phyloP scores from a whole-genome alignment of 2,113 vertebrate genomes.

The Aix galericulata region DNA sequence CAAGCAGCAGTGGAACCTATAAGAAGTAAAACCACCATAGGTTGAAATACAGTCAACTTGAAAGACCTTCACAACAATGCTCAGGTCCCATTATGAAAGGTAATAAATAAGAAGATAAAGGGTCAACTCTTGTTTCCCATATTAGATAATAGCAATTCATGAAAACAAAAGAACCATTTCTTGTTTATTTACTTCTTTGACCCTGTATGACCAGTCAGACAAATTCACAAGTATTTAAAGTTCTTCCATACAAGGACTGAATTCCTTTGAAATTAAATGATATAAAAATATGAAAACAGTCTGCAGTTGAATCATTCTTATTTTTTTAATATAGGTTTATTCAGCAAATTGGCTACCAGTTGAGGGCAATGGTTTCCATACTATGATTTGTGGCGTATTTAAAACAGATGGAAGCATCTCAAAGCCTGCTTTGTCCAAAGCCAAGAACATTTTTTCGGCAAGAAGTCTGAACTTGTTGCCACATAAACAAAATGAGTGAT shows the following conservation, averaged over 20 bases:
- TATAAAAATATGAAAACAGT: conserved; percentile 64
- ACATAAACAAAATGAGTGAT: conserved; percentile 78
- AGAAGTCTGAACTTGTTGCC: conserved; percentile 73
- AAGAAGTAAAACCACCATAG: not conserved
- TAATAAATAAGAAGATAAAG: not conserved
- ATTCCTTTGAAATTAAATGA: conserved; percentile 67
- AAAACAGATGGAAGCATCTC: conserved; percentile 74
- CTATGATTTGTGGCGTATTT: conserved; percentile 71
- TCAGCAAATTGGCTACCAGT: conserved; percentile 63
- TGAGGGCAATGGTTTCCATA: conserved; percentile 62
- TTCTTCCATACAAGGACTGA: conserved; percentile 57
- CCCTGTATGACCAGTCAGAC: not conserved
- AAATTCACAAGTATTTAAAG: conserved; percentile 39
- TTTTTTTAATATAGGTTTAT: conserved; percentile 58
- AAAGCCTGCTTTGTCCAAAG: conserved; percentile 70
- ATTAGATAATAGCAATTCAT: not conserved
- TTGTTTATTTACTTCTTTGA: not conserved
- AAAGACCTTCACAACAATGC: not conserved
- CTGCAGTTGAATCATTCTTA: conserved; percentile 38
- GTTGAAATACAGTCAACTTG: not conserved
- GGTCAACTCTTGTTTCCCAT: not conserved
- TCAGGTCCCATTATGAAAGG: not conserved
- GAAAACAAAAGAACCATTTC: not conserved
- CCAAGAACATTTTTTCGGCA: conserved; percentile 80
- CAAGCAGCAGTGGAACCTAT: not conserved